These are phyloP conservation scores for Monodelphis domestica DNA, from an alignment of 2,797 vertebrate genomes.

Conservation along the genomic window DNA sequence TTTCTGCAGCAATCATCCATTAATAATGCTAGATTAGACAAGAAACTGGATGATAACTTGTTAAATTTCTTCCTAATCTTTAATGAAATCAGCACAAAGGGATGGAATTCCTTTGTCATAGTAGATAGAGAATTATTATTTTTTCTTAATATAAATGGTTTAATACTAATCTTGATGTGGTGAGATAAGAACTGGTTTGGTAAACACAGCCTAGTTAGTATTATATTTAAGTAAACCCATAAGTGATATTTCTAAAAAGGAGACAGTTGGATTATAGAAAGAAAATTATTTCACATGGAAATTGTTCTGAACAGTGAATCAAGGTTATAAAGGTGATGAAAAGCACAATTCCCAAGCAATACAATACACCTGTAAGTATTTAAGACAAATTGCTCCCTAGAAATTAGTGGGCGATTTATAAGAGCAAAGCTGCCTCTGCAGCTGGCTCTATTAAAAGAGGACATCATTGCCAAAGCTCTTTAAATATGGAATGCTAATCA, in stretches of 20 bases:
- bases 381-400: slow-evolving; percentile 3
- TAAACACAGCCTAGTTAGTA: neutral
- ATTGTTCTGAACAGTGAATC: neutral
- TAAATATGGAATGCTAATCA: neutral
- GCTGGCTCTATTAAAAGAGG: neutral
- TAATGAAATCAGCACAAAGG: neutral
- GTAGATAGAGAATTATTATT: neutral
- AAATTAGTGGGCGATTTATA: slow-evolving; percentile 30
- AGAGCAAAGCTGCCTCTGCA: neutral
- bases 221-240: neutral
- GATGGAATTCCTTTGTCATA: neutral
- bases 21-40: neutral
- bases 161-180: neutral
- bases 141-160: neutral
- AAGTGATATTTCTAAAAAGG: neutral
- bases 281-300: neutral
- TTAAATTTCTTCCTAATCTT: neutral
- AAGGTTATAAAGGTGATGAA: neutral
- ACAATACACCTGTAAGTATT: neutral
- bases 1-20: neutral
- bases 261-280: neutral
- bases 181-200: neutral
- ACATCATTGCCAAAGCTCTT: neutral
- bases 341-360: slow-evolving; percentile 7
- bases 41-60: neutral